These are phyloP conservation scores for Cydia pomonella DNA, from an alignment of 1,140 invertebrate genomes.

Conservation along the genomic window DNA sequence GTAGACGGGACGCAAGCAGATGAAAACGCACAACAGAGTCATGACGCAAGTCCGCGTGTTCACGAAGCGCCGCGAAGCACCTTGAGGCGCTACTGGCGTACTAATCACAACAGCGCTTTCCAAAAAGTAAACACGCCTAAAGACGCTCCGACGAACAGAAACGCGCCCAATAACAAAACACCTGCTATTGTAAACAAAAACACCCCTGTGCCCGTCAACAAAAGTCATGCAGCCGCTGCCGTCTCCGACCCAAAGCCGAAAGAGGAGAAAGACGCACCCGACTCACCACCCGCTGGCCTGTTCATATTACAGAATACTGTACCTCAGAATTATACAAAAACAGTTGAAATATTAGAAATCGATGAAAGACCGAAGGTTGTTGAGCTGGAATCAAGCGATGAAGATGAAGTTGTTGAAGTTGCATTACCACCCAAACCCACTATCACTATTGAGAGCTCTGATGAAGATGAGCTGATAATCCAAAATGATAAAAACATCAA, in stretches of 20 bases:
- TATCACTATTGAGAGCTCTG: slow-evolving; percentile 77
- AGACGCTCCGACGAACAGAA: slow-evolving; percentile 43
- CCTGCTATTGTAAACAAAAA: slow-evolving; percentile 14
- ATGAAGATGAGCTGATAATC: slow-evolving; percentile 68
- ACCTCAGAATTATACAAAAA: slow-evolving; percentile 59
- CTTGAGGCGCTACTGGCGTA: slow-evolving; percentile 69
- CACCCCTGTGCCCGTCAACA: slow-evolving; percentile 15
- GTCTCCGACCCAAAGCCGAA: slow-evolving; percentile 45
- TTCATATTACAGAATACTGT: slow-evolving; percentile 63
- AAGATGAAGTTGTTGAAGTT: slow-evolving; percentile 77
- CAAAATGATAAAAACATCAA: slow-evolving; percentile 37
- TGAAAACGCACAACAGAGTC: slow-evolving; percentile 44
- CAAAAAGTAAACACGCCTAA: slow-evolving; percentile 58
- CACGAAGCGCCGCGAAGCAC: slow-evolving; percentile 58
- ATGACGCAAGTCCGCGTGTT: slow-evolving; percentile 46
- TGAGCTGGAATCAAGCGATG: slow-evolving; percentile 70
- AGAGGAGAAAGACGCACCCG: slow-evolving; percentile 45
- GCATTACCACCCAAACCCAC: slow-evolving; percentile 70
- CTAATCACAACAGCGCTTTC: slow-evolving; percentile 45
- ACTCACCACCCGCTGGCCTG: slow-evolving; percentile 45
- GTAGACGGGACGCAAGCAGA: slow-evolving; percentile 64
- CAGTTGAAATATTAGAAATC: slow-evolving; percentile 65
- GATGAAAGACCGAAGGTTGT: slow-evolving; percentile 50
- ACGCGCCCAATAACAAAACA: slow-evolving; percentile 39
- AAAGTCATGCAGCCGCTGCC: slow-evolving; percentile 17